These are phyloP conservation scores for Aporophyla lueneburgensis DNA, from an alignment of 2,888 invertebrate genomes.

Conservation along the genomic window DNA sequence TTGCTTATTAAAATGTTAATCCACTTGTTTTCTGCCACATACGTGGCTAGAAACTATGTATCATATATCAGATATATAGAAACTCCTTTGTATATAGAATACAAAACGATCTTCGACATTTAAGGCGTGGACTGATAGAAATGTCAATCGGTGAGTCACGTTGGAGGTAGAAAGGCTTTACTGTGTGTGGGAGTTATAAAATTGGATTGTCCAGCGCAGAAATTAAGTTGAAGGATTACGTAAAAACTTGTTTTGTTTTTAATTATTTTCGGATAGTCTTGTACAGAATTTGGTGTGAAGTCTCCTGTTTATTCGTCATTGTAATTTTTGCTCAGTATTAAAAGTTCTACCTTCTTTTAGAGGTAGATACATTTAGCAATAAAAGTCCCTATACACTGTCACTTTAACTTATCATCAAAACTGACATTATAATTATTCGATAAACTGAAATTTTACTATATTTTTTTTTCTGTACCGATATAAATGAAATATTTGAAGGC, in stretches of 20 bases:
- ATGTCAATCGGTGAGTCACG: slow-evolving; percentile 63
- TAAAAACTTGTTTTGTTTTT: slow-evolving; percentile 17
- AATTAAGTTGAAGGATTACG: slow-evolving; percentile 20
- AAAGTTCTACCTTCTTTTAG: neutral
- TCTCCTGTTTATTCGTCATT: neutral
- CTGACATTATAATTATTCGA: too few relatives aligned
- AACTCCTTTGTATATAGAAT: slow-evolving; percentile 40
- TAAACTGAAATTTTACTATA: too few relatives aligned
- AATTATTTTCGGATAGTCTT: neutral
- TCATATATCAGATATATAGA: neutral
- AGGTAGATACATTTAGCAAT: too few relatives aligned
- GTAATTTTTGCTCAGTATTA: neutral
- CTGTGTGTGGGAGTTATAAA: slow-evolving; percentile 51
- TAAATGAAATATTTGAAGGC: too few relatives aligned
- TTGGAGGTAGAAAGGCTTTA: slow-evolving; percentile 54
- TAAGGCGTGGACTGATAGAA: slow-evolving; percentile 62
- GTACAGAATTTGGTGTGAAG: neutral
- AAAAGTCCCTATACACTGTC: too few relatives aligned
- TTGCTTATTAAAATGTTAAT: slow-evolving; percentile 52
- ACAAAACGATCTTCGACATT: slow-evolving; percentile 55
- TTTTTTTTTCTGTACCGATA: too few relatives aligned
- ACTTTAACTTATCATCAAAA: too few relatives aligned
- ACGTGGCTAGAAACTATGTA: slow-evolving; percentile 34
- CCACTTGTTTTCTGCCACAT: slow-evolving; percentile 33
- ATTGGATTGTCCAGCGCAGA: slow-evolving; percentile 50